Percentiles rank a stretch among this genome's conserved stretches.
Conservation (phyloP, 1,140 invertebrate species). For the Halyomorpha halys region DNA sequence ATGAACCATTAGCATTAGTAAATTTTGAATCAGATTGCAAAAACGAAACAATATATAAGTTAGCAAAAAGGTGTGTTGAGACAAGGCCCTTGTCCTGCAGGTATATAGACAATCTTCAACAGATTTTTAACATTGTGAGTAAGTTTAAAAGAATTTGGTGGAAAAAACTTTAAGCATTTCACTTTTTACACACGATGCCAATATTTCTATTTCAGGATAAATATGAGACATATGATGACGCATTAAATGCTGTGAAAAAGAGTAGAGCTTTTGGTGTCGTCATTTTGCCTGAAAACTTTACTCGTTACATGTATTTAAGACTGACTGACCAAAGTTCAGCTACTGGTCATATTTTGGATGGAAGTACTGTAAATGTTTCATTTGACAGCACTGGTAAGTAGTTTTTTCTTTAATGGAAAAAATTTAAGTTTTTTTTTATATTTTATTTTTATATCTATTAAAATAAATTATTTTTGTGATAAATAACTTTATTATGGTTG, state of each 20-base stretch:
- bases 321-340: slow-evolving; percentile 54
- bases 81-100: slow-evolving; percentile 20
- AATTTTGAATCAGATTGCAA: slow-evolving; percentile 1
- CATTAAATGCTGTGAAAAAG: slow-evolving; percentile 54
- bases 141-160: neutral
- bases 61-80: neutral
- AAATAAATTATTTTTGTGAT: too few relatives aligned
- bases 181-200: too few relatives aligned
- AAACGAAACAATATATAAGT: neutral
- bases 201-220: slow-evolving; percentile 21
- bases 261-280: slow-evolving; percentile 77
- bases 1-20: neutral
- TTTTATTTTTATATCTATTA: too few relatives aligned
- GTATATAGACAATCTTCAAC: slow-evolving; percentile 13
- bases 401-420: too few relatives aligned
- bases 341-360: slow-evolving; percentile 62
- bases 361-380: slow-evolving; percentile 71
- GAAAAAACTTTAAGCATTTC: too few relatives aligned
- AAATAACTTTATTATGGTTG: too few relatives aligned
- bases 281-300: slow-evolving; percentile 77
- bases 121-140: slow-evolving; percentile 2
- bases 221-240: slow-evolving; percentile 37
- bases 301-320: slow-evolving; percentile 62
- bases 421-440: too few relatives aligned
- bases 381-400: slow-evolving; percentile 75